Base-by-base conservation (phyloP, 2,113 vertebrate species). In the Lanius ludovicianus region DNA sequence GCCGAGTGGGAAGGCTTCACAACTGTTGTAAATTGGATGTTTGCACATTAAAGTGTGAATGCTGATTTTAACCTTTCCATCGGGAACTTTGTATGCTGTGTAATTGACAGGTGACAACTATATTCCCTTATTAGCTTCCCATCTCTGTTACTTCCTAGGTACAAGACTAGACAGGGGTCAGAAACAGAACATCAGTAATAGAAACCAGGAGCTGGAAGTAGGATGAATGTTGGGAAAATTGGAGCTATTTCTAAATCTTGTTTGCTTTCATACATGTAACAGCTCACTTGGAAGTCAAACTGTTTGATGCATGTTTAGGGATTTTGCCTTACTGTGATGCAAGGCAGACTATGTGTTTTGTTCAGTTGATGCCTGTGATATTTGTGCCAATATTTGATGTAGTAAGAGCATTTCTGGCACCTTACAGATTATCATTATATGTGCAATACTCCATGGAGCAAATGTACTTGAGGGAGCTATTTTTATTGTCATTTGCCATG, bases 1-100 rank as follows among this genome's bases (percentile, higher is more conserved):
- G 41, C 81, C 68, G 80, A 73, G 80, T 56, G 77, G 37, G 80
- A 71, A 75, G 62, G 44, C 41, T 84, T 96, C 68, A 60, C 44
- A 81, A 47, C 77, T 50, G 35, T 41, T 89, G 35, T 73, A 76
- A 91, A 84, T 71, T 86, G 49, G 27, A 55, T 93, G 50, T 93
- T 89, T 94, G 67, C 80, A 86, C 84, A 64, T 86, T 83, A 60
- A 30, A 64, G 63, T 64, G 63, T 71, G 73, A 91, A 73, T 69
- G 49, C 67, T 49, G 87, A 60, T 93, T 91, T 89, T 94, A 84
- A 91, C 71, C 39, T 91, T 94, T 91, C 84, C 35, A 8, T 64
- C 3, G 0, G 8, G 53, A 87, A 69, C 91, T 84, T 71, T 76
- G 41, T 73, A 7, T 47, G 57, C 49, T 63, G 9, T 80, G 41